Evolutionary conservation across 2,113 vertebrate species (phyloP).

Genomic region (Sylvietta virens): DNA sequence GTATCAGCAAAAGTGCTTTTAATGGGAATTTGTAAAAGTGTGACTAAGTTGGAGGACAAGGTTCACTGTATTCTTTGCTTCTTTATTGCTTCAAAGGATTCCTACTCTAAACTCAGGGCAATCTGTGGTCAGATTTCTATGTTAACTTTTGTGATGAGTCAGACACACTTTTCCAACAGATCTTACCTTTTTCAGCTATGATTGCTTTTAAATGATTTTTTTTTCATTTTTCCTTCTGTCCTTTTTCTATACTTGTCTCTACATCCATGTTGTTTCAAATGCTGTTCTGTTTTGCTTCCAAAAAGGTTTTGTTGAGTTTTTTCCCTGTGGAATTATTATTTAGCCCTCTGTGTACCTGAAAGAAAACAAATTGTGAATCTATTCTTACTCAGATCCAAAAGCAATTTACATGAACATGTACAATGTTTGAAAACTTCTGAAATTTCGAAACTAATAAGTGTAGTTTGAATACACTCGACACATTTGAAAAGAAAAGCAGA

Average conservation of each 20-base stretch:
- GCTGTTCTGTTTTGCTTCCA: neutral
- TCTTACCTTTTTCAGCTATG: neutral
- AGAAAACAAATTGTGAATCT: neutral
- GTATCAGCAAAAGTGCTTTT: neutral
- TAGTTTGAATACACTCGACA: neutral
- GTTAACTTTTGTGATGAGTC: neutral
- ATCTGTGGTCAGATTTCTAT: neutral
- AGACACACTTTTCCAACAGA: neutral
- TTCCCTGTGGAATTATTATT: neutral
- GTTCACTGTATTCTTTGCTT: neutral
- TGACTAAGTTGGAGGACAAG: neutral
- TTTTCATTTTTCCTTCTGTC: neutral
- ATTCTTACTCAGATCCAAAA: neutral
- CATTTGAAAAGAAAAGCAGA: neutral
- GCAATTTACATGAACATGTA: neutral
- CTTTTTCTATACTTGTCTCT: neutral
- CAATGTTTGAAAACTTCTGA: neutral
- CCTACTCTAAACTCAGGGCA: neutral
- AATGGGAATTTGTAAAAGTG: neutral
- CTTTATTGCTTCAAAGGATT: neutral
- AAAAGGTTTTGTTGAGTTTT: neutral
- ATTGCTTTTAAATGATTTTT: neutral
- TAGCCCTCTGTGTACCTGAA: neutral
- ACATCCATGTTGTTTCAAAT: neutral
- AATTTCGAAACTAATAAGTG: neutral